Conservation (phyloP, 2,113 vertebrate genomes). For the Guaruba guarouba region DNA sequence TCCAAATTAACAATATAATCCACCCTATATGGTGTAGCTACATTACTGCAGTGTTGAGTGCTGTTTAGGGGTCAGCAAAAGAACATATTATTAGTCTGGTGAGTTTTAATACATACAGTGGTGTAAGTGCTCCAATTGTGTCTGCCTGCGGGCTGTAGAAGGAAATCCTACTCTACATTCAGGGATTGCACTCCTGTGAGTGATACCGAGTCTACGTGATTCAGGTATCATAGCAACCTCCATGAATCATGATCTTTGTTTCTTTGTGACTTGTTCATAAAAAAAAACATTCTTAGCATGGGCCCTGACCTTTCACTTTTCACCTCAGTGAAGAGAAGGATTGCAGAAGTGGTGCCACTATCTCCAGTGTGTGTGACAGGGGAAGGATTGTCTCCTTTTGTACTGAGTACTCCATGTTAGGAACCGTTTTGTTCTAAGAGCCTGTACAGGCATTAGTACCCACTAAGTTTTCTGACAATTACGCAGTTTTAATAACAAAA, state of each 20-base stretch:
- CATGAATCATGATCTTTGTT: neutral
- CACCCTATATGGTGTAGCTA: neutral
- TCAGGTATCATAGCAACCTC: conserved; percentile 31
- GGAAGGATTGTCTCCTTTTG: neutral
- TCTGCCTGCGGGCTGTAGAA: neutral
- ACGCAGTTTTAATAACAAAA: neutral
- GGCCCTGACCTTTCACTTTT: neutral
- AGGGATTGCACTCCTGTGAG: neutral
- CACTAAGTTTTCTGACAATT: neutral
- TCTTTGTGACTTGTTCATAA: neutral
- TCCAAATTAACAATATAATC: neutral
- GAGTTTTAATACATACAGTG: neutral
- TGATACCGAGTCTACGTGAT: accelerated
- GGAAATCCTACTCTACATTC: neutral
- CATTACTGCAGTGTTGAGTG: neutral
- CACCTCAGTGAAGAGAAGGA: neutral
- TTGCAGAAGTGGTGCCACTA: neutral
- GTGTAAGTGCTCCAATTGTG: neutral
- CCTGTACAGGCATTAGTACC: neutral
- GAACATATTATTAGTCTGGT: neutral
- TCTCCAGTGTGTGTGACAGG: accelerated
- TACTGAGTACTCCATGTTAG: accelerated
- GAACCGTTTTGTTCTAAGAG: accelerated
- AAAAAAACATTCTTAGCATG: neutral
- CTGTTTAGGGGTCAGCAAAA: neutral